phyloP scores from a whole-genome alignment of 2,888 invertebrate species.

The Chaetoderma sp. region DNA sequence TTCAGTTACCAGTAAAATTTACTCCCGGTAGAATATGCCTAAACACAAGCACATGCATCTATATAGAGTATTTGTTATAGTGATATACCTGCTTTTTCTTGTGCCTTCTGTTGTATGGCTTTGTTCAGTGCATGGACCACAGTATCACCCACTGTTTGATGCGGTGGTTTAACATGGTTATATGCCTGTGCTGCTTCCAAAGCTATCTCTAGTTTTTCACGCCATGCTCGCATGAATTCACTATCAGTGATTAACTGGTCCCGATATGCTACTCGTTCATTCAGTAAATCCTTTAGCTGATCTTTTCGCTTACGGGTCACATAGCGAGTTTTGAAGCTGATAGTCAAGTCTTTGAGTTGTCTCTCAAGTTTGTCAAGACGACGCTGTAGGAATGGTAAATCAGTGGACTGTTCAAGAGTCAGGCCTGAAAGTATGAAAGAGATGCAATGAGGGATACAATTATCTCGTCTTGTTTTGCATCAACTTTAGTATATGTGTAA shows the following conservation, averaged over 20 bases:
- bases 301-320: conserved; percentile 53
- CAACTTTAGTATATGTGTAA: too few species aligned
- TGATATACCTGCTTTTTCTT: too few species aligned
- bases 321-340: conserved; percentile 59
- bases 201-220: conserved; percentile 61
- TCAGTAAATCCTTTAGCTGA: conserved; percentile 55
- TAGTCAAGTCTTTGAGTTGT: conserved; percentile 61
- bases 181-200: conserved; percentile 65
- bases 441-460: too few species aligned
- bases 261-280: conserved; percentile 52
- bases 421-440: conserved; percentile 47
- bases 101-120: background rate
- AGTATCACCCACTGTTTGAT: conserved; percentile 67
- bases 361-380: conserved; percentile 60
- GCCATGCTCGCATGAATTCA: conserved; percentile 54
- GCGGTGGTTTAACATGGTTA: conserved; percentile 63
- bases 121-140: conserved; percentile 50
- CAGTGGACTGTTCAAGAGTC: conserved; percentile 63
- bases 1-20: too few species aligned
- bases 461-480: background rate
- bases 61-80: too few species aligned
- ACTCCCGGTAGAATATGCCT: too few species aligned
- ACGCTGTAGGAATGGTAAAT: conserved; percentile 51
- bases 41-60: too few species aligned
- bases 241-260: conserved; percentile 59